Conservation (phyloP, 1,140 invertebrate species). For the Berghia stephanieae region DNA sequence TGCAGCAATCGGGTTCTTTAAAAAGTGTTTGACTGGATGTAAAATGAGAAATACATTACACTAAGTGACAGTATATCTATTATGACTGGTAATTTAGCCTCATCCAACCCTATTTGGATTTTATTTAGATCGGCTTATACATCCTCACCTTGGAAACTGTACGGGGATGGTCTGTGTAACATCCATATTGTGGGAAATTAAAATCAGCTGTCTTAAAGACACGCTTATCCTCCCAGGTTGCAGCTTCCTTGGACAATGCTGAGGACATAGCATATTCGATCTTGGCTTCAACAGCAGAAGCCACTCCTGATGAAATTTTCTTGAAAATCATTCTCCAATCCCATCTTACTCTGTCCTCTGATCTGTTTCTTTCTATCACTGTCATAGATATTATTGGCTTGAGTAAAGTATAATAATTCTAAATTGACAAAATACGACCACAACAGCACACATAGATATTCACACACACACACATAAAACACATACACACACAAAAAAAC, state of each 20-base stretch:
- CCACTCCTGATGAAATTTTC: constrained; percentile 51
- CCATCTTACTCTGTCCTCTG: constrained; percentile 57
- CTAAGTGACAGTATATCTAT: too few relatives aligned
- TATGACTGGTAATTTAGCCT: too few relatives aligned
- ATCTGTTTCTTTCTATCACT: constrained; percentile 57
- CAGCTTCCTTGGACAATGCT: constrained; percentile 42
- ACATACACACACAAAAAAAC: too few relatives aligned
- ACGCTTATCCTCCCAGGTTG: constrained; percentile 43
- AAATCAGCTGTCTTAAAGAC: constrained; percentile 42
- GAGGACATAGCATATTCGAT: constrained; percentile 43
- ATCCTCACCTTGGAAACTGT: constrained; percentile 53
- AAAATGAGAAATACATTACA: too few relatives aligned
- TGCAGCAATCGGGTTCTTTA: too few relatives aligned
- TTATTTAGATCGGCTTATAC: not conserved
- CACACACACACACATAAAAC: too few relatives aligned
- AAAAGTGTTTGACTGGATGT: too few relatives aligned
- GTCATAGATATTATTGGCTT: too few relatives aligned
- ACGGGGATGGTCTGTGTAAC: constrained; percentile 58
- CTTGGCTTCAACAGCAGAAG: constrained; percentile 46
- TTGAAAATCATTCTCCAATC: constrained; percentile 62
- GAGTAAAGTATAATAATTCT: too few relatives aligned
- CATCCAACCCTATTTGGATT: too few relatives aligned
- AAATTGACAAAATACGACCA: too few relatives aligned
- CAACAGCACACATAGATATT: too few relatives aligned
- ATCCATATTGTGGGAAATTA: constrained; percentile 42